These are phyloP conservation scores for Pantala flavescens DNA, from an alignment of 1,140 invertebrate species.

Conservation along the genomic window DNA sequence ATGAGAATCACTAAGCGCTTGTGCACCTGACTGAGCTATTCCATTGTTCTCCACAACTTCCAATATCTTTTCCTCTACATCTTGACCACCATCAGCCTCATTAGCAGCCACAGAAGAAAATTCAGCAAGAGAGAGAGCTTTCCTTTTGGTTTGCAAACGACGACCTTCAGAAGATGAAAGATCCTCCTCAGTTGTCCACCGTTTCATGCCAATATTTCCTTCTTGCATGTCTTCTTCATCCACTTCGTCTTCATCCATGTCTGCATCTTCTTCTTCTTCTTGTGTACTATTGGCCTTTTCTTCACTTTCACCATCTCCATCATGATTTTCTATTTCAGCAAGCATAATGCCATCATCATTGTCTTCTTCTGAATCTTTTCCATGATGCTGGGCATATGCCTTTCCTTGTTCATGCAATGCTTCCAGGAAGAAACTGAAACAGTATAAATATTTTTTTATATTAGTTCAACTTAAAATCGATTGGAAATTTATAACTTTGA, in stretches of 20 bases:
- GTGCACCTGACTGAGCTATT: slow-evolving; percentile 21
- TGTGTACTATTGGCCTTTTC: slow-evolving; percentile 27
- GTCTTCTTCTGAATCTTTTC: slow-evolving; percentile 15
- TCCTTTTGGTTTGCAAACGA: slow-evolving; percentile 28
- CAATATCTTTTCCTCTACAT: not conserved
- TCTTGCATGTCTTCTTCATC: slow-evolving; percentile 18
- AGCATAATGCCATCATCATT: slow-evolving; percentile 2
- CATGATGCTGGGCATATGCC: slow-evolving; percentile 16
- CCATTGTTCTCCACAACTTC: not conserved
- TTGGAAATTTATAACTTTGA: too few species aligned
- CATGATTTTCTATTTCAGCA: not conserved
- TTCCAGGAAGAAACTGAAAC: slow-evolving; percentile 47
- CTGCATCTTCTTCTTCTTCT: slow-evolving; percentile 27
- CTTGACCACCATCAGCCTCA: slow-evolving; percentile 12
- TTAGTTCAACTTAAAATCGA: too few species aligned
- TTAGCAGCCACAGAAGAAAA: slow-evolving; percentile 25
- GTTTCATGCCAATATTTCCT: slow-evolving; percentile 23
- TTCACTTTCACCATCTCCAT: slow-evolving; percentile 19
- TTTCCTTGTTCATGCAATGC: slow-evolving; percentile 57
- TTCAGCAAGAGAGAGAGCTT: slow-evolving; percentile 36
- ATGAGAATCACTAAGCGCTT: slow-evolving; percentile 35
- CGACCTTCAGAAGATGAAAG: slow-evolving; percentile 30
- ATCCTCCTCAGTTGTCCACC: slow-evolving; percentile 40
- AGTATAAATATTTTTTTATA: too few species aligned
- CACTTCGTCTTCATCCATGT: slow-evolving; percentile 21